Percentiles rank a stretch among this genome's conserved stretches.
These are phyloP conservation scores for Tyria jacobaeae DNA, from an alignment of 2,888 invertebrate species.

Conservation along the genomic window DNA sequence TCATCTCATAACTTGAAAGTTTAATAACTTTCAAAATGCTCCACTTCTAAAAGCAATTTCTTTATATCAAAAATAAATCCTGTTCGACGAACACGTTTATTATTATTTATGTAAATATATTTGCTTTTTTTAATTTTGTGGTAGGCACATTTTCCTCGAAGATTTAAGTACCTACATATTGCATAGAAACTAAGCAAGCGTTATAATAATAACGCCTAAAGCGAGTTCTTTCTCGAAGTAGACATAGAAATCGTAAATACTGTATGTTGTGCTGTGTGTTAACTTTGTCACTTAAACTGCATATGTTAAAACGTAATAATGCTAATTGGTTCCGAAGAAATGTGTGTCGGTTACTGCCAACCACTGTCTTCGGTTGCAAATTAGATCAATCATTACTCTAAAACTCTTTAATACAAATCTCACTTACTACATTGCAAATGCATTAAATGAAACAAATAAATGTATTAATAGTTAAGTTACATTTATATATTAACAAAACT, in stretches of 20 bases:
- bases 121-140: slow-evolving; percentile 15
- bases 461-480: too few relatives aligned
- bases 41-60: not conserved
- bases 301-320: too few relatives aligned
- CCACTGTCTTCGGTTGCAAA: too few relatives aligned
- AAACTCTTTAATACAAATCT: too few relatives aligned
- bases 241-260: not conserved
- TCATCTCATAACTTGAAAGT: not conserved
- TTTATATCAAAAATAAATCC: not conserved
- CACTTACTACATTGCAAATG: too few relatives aligned
- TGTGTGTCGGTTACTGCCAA: too few relatives aligned
- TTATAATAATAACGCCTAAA: slow-evolving; percentile 12
- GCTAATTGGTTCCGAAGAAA: too few relatives aligned
- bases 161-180: slow-evolving; percentile 18
- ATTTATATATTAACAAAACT: too few relatives aligned
- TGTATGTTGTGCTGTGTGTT: too few relatives aligned
- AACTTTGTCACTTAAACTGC: too few relatives aligned
- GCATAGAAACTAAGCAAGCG: slow-evolving; percentile 15
- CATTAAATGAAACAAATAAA: too few relatives aligned
- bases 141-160: slow-evolving; percentile 14
- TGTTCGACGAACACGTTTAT: not conserved
- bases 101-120: slow-evolving; percentile 23
- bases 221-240: slow-evolving; percentile 8
- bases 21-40: not conserved
- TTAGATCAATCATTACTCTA: too few relatives aligned